These are phyloP conservation scores for Myzus persicae DNA, from an alignment of 1,140 invertebrate species.

Conservation along the genomic window DNA sequence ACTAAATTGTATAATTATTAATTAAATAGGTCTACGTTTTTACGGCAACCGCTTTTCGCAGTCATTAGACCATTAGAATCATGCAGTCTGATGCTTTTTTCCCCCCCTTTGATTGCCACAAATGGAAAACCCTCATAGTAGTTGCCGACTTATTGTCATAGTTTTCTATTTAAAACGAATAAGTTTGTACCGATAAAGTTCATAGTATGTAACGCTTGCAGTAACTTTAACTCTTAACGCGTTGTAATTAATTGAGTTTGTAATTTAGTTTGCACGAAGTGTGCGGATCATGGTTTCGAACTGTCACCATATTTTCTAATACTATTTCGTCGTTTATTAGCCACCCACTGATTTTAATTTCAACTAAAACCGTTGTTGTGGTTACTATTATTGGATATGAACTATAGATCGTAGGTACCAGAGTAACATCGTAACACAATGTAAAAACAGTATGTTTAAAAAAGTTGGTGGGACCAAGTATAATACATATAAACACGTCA, in stretches of 20 bases:
- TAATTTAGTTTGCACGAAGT: background rate
- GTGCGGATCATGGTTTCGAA: background rate
- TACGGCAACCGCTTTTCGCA: background rate
- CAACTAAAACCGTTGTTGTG: background rate
- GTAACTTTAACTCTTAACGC: background rate
- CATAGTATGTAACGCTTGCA: background rate
- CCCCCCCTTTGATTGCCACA: background rate
- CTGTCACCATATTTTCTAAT: background rate
- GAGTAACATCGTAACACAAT: background rate
- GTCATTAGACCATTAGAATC: background rate
- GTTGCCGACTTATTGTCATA: background rate
- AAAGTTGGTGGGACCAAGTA: background rate
- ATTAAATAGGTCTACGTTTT: slow-evolving; percentile 14
- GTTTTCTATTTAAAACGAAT: background rate
- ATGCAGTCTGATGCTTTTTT: background rate
- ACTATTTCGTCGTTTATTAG: background rate
- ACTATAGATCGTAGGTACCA: background rate
- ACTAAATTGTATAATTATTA: background rate
- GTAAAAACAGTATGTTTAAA: background rate
- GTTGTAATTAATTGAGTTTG: slow-evolving; percentile 21
- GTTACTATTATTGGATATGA: too few relatives aligned
- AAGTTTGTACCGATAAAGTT: slow-evolving; percentile 4
- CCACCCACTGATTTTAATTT: background rate
- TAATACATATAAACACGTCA: too few relatives aligned
- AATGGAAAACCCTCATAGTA: background rate